These are phyloP conservation scores for Nerophis lumbriciformis DNA, from an alignment of 2,113 vertebrate genomes.

Conservation along the genomic window DNA sequence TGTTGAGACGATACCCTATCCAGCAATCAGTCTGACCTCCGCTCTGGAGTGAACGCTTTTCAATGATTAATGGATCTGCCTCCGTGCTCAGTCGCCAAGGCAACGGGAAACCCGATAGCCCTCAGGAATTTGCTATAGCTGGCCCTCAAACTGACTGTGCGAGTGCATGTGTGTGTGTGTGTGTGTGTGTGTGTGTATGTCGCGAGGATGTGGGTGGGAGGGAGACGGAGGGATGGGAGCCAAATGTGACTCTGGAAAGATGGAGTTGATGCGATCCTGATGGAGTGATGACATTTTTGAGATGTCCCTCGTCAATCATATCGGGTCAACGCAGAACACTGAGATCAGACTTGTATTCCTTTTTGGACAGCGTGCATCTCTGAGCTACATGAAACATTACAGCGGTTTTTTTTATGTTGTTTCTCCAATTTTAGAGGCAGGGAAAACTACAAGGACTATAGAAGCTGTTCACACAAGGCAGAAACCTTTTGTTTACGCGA, in stretches of 20 bases:
- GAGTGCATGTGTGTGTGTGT: not conserved
- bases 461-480: too few species aligned
- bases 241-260: conserved; percentile 49
- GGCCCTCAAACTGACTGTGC: conserved; percentile 54
- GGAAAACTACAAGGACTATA: too few species aligned
- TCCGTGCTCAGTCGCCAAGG: conserved; percentile 94
- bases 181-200: conserved; percentile 19
- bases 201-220: conserved; percentile 50
- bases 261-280: conserved; percentile 32
- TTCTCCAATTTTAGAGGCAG: too few species aligned
- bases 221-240: conserved; percentile 19
- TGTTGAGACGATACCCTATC: conserved; percentile 96
- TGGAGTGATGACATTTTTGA: conserved; percentile 10
- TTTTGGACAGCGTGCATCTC: not conserved
- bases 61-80: conserved; percentile 99
- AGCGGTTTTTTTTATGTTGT: too few species aligned
- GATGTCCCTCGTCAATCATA: not conserved
- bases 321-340: not conserved
- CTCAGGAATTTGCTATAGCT: conserved; percentile 92
- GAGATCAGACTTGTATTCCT: not conserved
- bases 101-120: conserved; percentile 94
- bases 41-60: conserved; percentile 88
- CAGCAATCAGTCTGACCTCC: conserved; percentile 99
- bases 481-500: too few species aligned
- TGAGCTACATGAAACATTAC: too few species aligned